Conservation (phyloP, 1,140 invertebrate species). For the Drosophila simulans region DNA sequence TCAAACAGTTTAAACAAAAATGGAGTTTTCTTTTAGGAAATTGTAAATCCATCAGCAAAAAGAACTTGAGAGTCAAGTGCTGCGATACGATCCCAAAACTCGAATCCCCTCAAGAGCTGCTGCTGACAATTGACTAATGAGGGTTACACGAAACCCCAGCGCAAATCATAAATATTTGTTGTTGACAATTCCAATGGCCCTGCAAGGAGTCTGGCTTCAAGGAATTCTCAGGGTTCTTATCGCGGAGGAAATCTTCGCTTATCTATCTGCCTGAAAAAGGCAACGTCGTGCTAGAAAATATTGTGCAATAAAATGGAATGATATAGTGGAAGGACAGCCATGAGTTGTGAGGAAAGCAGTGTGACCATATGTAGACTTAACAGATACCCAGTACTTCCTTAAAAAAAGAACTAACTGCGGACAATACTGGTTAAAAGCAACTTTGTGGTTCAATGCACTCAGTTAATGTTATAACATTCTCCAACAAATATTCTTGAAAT, state of each 20-base stretch:
- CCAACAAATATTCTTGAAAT: not conserved
- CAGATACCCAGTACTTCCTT: not conserved
- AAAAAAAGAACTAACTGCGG: too few species aligned
- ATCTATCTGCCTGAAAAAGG: conserved; percentile 33
- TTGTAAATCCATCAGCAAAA: conserved; percentile 68
- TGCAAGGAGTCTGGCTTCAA: conserved; percentile 10
- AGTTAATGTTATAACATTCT: too few species aligned
- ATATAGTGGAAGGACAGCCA: not conserved
- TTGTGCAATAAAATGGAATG: conserved; percentile 36
- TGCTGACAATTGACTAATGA: conserved; percentile 75
- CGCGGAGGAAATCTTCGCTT: conserved; percentile 29
- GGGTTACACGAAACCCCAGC: conserved; percentile 40
- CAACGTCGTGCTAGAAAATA: conserved; percentile 3
- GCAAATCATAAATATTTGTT: conserved; percentile 46
- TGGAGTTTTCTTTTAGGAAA: conserved; percentile 56
- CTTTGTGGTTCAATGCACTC: too few species aligned
- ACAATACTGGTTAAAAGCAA: too few species aligned
- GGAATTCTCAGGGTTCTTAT: conserved; percentile 22
- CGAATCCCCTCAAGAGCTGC: conserved; percentile 1
- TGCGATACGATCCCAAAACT: conserved; percentile 1
- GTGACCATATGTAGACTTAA: not conserved
- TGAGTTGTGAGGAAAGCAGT: not conserved
- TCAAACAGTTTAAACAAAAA: conserved; percentile 55
- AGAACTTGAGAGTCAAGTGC: conserved; percentile 44
- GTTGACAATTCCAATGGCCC: conserved; percentile 47